These are phyloP conservation scores for Aurelia sp. DNA, from an alignment of 30 jellyfish, hydroid and myxozoan species.

Conservation along the genomic window DNA sequence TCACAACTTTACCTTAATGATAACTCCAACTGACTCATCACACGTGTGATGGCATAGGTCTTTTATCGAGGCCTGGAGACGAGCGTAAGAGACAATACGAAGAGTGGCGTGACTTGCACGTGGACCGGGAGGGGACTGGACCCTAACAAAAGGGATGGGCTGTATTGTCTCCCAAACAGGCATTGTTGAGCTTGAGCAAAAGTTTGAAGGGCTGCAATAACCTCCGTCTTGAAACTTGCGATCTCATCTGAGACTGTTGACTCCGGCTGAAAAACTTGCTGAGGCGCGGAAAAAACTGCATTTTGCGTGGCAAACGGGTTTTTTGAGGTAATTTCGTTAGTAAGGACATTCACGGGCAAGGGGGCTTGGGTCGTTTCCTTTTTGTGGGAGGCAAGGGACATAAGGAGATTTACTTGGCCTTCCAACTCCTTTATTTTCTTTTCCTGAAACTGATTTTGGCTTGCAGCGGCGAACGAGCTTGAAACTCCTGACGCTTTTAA, in stretches of 20 bases:
- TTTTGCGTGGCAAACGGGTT: background rate
- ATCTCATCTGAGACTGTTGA: background rate
- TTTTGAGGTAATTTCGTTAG: background rate
- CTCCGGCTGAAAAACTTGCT: background rate
- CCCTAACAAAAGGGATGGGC: too few species aligned
- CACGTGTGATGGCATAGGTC: too few species aligned
- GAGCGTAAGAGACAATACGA: too few species aligned
- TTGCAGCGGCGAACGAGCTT: slow-evolving; percentile 8
- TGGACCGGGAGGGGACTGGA: too few species aligned
- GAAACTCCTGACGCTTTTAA: background rate
- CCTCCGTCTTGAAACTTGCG: background rate
- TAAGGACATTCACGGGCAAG: background rate
- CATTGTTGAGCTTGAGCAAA: too few species aligned
- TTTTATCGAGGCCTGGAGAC: too few species aligned
- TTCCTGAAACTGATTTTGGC: slow-evolving; percentile 2
- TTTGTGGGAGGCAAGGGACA: slow-evolving; percentile 17
- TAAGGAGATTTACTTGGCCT: slow-evolving; percentile 8
- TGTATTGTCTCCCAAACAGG: too few species aligned
- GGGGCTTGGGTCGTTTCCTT: slow-evolving; percentile 12
- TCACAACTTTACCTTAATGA: too few species aligned
- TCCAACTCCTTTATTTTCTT: slow-evolving; percentile 11
- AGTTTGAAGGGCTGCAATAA: background rate
- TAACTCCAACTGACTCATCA: too few species aligned
- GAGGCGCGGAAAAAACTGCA: background rate
- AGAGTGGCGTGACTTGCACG: too few species aligned